Percentiles rank a stretch among this genome's conserved stretches.
These are phyloP conservation scores for Eristalis arbustorum DNA, from an alignment of 2,888 invertebrate species.

Conservation along the genomic window DNA sequence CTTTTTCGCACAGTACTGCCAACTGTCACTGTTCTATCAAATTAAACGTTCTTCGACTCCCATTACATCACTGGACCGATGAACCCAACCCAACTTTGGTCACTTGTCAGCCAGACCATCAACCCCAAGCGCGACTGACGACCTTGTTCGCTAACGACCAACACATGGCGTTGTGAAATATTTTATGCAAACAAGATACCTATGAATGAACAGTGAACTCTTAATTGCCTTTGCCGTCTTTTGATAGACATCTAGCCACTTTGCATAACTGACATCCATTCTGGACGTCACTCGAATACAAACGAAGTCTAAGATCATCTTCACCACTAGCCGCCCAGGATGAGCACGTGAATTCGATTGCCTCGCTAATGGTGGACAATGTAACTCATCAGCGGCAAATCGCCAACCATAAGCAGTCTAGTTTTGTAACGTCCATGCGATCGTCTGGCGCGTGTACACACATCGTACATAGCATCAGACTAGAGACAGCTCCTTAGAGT, in stretches of 20 bases:
- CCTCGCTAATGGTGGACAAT: not conserved
- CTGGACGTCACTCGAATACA: not conserved
- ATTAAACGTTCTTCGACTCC: too few species aligned
- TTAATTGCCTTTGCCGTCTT: not conserved
- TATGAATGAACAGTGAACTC: slow-evolving; percentile 17
- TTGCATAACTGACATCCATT: not conserved
- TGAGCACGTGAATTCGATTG: not conserved
- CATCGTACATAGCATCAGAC: too few species aligned
- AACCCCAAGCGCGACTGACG: not conserved
- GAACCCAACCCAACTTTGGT: too few species aligned
- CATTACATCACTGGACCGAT: too few species aligned
- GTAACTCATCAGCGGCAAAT: not conserved
- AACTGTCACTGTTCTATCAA: too few species aligned
- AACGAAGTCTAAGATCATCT: not conserved
- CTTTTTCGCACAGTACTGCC: too few species aligned
- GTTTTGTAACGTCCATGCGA: not conserved
- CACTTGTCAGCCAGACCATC: not conserved
- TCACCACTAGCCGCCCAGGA: not conserved
- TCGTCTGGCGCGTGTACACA: not conserved
- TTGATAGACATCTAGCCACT: not conserved
- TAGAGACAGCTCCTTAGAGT: not conserved
- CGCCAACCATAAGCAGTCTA: not conserved
- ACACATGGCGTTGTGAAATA: not conserved
- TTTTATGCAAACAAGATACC: not conserved
- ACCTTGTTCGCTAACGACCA: not conserved